Evolutionary conservation across 2,113 vertebrate species (phyloP).

Genomic region (Barbus barbus): DNA sequence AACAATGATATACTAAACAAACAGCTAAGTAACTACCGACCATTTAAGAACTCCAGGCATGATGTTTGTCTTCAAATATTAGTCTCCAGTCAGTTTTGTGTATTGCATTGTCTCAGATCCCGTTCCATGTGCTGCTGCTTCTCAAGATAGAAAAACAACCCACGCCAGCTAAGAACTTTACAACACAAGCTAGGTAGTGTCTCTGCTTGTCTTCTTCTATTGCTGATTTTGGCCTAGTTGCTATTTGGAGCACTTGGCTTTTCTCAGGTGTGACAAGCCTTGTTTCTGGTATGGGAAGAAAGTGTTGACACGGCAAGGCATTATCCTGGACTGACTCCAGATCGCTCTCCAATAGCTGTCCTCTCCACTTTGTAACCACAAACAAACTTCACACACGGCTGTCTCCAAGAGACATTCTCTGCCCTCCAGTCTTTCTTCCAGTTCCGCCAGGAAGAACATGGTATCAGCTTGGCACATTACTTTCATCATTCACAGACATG

Average conservation of each 20-base stretch:
- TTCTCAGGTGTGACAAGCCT: conserved; percentile 53
- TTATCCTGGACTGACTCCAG: conserved; percentile 40
- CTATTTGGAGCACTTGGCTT: conserved; percentile 40
- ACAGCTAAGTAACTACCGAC: not conserved
- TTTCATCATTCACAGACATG: conserved; percentile 12
- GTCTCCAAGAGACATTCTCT: conserved; percentile 26
- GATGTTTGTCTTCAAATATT: conserved; percentile 1
- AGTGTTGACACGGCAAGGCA: conserved; percentile 23
- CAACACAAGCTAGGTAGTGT: not conserved
- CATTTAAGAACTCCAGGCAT: not conserved
- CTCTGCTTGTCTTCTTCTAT: conserved; percentile 29
- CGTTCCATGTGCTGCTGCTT: not conserved
- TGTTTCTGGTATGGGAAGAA: conserved; percentile 42
- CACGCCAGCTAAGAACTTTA: not conserved
- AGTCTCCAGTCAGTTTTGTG: not conserved
- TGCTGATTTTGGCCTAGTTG: conserved; percentile 38
- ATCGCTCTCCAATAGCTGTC: conserved; percentile 34
- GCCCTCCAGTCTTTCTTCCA: not conserved
- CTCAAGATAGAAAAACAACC: conserved; percentile 15
- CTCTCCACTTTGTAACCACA: conserved; percentile 38
- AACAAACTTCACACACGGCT: conserved; percentile 44
- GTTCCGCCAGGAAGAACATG: conserved; percentile 1
- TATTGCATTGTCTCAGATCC: not conserved
- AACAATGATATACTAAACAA: not conserved
- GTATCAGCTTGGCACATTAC: conserved; percentile 11